Evolutionary conservation across 2,888 invertebrate genomes (phyloP), one percentile per base, ranked within the genome.

Genomic region (Ommatoiulus sabulosus): DNA sequence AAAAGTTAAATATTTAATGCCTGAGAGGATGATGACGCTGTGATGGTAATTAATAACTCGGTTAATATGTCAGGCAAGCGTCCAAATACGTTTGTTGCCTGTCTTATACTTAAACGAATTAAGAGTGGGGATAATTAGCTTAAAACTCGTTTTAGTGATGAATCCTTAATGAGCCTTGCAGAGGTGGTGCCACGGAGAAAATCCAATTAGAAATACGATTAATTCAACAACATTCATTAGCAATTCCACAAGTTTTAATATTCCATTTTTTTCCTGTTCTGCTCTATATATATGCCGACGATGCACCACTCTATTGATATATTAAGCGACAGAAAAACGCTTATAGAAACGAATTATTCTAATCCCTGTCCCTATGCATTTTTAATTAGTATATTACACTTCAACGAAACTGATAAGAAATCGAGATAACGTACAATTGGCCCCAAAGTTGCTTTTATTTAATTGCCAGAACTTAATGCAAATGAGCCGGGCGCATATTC

Each of bases 1-100:
- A 63, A 63, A 63, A 63, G 63, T 63, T 63, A 63, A 63, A 63
- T 63, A 63, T 63, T 63, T 63, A 63, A 63, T 63, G 63, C n/a
- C 63, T 63, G 63, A 63, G 63, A 63, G 63, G 63, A 63, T 63
- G 63, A 63, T 63, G 63, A 63, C 63, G 63, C 63, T 63, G 63
- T 63, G 63, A n/a, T 63, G 63, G 4, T 63, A 63, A 63, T 63
- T 63, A 63, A 63, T 63, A 63, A 63, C 63, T 63, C 63, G 63
- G 63, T 63, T 63, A 63, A 63, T 63, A 63, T 63, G 63, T 63
- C 63, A 63, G 63, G 63, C 63, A 63, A 63, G n/a, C 63, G 63
- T 63, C 63, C 63, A 63, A 63, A 63, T 63, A 63, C 63, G 63
- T 63, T 63, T 63, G 63, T 63, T 63, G 17, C 63, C 63, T n/a